phyloP scores from a whole-genome alignment of 2,113 vertebrate species.

The Chamaetylas fuelleborni region DNA sequence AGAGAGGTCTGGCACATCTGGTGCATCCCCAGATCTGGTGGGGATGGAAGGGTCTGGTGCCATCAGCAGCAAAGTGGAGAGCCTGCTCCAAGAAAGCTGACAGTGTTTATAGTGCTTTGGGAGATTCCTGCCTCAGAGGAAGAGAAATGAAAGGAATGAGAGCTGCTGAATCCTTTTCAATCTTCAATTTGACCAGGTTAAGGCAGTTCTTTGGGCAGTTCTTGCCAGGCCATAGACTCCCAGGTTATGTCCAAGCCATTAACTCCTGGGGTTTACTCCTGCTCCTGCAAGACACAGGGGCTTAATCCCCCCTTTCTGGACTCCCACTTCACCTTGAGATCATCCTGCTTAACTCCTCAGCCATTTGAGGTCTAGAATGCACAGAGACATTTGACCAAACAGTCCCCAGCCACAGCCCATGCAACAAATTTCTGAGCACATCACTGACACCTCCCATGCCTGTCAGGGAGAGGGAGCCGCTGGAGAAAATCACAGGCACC shows the following conservation, averaged over 20 bases:
- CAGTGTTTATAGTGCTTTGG: neutral
- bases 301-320: neutral
- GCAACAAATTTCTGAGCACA: neutral
- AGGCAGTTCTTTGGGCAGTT: neutral
- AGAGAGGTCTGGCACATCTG: neutral
- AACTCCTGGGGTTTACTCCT: neutral
- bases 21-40: neutral
- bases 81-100: neutral
- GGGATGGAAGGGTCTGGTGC: neutral
- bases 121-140: neutral
- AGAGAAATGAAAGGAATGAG: neutral
- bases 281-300: neutral
- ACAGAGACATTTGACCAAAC: fast-evolving
- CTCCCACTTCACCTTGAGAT: neutral
- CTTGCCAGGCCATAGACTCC: neutral
- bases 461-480: neutral
- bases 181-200: neutral
- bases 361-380: neutral
- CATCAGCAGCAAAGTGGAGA: neutral
- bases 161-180: neutral
- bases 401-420: neutral
- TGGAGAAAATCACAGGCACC: neutral
- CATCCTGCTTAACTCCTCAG: neutral
- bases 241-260: neutral
- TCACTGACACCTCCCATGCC: neutral